phyloP scores from a whole-genome alignment of 2,113 vertebrate species.

The Sylvia atricapilla region DNA sequence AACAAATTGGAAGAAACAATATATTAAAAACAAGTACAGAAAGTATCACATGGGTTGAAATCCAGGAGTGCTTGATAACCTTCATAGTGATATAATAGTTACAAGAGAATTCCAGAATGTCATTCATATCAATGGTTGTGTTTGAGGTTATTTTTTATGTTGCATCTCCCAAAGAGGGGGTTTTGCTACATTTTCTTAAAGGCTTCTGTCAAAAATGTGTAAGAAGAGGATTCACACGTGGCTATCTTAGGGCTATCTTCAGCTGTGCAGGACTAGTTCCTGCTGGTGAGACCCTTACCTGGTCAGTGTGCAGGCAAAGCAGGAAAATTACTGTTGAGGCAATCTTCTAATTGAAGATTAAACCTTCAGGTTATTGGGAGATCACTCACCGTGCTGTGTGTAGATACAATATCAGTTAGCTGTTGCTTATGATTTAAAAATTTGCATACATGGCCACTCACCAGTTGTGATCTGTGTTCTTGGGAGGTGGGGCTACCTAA shows the following conservation, averaged over 20 bases:
- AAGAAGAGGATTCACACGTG: rapidly evolving
- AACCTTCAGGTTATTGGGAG: neutral
- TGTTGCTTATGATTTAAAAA: neutral
- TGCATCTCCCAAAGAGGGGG: neutral
- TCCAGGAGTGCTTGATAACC: neutral
- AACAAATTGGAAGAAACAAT: neutral
- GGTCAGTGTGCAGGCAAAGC: neutral
- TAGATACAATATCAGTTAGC: neutral
- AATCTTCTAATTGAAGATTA: neutral
- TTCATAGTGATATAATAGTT: neutral
- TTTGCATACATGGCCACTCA: neutral
- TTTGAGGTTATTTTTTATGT: neutral
- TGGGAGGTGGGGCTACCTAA: neutral
- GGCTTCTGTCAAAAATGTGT: neutral
- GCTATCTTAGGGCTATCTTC: neutral
- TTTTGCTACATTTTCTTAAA: neutral
- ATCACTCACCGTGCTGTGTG: neutral
- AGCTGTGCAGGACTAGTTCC: neutral
- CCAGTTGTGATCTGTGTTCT: neutral
- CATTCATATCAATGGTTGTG: neutral
- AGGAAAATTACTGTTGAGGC: neutral
- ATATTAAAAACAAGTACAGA: neutral
- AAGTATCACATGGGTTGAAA: neutral
- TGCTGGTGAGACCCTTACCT: neutral
- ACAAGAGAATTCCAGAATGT: neutral